These are phyloP conservation scores for Musca domestica DNA, from an alignment of 1,140 invertebrate genomes.

Conservation along the genomic window DNA sequence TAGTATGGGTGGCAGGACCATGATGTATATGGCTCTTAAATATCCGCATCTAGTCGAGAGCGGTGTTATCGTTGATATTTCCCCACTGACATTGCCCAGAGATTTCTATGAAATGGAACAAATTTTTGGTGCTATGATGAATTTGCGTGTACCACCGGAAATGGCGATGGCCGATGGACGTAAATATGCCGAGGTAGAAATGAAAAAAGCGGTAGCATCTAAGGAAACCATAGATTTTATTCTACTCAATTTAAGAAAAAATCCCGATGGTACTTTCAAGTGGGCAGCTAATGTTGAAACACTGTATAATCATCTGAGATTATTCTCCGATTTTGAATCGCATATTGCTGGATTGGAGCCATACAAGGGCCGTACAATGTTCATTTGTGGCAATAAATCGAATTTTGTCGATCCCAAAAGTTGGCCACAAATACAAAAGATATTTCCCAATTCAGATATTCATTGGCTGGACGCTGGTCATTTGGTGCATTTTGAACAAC, in stretches of 20 bases:
- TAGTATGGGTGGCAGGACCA: constrained; percentile 85
- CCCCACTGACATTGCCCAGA: constrained; percentile 67
- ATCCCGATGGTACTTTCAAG: constrained; percentile 25
- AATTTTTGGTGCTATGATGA: constrained; percentile 67
- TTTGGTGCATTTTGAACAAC: constrained; percentile 90
- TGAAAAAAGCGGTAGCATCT: constrained; percentile 55
- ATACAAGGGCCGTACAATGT: constrained; percentile 72
- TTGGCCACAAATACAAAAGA: constrained; percentile 64
- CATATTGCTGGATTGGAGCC: constrained; percentile 52
- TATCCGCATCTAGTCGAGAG: constrained; percentile 76
- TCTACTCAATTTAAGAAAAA: constrained; percentile 53
- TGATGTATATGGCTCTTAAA: constrained; percentile 75
- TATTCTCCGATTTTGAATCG: constrained; percentile 65
- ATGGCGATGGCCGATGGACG: constrained; percentile 67
- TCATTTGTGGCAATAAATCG: constrained; percentile 78
- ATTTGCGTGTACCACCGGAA: constrained; percentile 59
- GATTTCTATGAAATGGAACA: constrained; percentile 63
- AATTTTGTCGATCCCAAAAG: constrained; percentile 72
- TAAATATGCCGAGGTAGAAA: constrained; percentile 59
- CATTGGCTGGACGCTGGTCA: constrained; percentile 77
- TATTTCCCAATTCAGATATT: constrained; percentile 77
- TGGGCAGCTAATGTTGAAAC: constrained; percentile 61
- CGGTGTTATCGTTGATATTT: constrained; percentile 81
- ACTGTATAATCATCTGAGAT: constrained; percentile 64
- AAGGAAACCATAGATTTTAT: constrained; percentile 58